Evolutionary conservation across 2,888 invertebrate species (phyloP).

Genomic region (Ichneumoninae sp.): DNA sequence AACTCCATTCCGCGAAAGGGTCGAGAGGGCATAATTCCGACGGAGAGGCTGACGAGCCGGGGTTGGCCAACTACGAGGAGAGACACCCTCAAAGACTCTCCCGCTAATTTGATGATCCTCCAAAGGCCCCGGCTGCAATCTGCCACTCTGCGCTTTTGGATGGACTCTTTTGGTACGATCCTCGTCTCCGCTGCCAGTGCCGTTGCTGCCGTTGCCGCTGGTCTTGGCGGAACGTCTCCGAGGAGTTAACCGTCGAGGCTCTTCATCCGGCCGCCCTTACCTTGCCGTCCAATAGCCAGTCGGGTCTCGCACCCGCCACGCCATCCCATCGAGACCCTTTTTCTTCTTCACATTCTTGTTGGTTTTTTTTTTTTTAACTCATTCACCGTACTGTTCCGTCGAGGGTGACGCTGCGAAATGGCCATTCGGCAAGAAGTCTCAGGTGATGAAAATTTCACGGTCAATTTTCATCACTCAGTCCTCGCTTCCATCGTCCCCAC

Average conservation of each 20-base stretch:
- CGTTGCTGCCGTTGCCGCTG: constrained; percentile 46
- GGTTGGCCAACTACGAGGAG: constrained; percentile 77
- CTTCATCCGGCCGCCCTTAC: constrained; percentile 70
- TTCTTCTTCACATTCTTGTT: constrained; percentile 59
- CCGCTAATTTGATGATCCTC: constrained; percentile 84
- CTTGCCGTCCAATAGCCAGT: constrained; percentile 47
- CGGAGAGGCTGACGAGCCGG: constrained; percentile 78
- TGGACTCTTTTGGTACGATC: constrained; percentile 71
- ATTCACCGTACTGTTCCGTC: constrained; percentile 24
- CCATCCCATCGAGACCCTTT: constrained; percentile 57
- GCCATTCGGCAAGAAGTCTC: constrained; percentile 34
- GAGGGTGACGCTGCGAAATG: constrained; percentile 41
- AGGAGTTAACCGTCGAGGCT: constrained; percentile 74
- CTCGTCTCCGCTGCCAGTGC: constrained; percentile 41
- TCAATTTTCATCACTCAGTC: constrained; percentile 9
- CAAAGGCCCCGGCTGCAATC: constrained; percentile 82
- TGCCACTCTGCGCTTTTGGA: constrained; percentile 79
- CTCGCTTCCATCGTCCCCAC: not conserved
- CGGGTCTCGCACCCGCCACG: constrained; percentile 38
- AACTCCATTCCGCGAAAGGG: constrained; percentile 78
- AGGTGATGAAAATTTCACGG: not conserved
- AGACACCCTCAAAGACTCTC: constrained; percentile 83
- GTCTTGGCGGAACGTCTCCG: constrained; percentile 63
- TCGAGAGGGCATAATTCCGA: constrained; percentile 79
- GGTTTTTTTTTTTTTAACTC: constrained; percentile 47